Evolutionary conservation across 2,113 vertebrate species (phyloP).

Genomic region (Pterocles orientalis): DNA sequence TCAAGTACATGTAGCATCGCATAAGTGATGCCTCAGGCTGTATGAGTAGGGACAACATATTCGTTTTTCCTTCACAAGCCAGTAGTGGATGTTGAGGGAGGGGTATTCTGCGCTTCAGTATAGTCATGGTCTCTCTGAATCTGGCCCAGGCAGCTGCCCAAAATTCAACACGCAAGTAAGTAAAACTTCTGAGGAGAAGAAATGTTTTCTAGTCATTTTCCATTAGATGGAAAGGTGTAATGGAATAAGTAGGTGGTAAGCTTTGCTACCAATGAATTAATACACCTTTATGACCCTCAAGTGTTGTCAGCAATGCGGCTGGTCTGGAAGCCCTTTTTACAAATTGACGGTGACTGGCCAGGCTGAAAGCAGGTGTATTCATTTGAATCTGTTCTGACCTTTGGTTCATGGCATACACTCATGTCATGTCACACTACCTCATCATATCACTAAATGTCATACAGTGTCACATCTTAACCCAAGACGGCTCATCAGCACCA

Average conservation of each 20-base stretch:
- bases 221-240: neutral
- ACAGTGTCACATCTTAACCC: neutral
- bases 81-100: rapidly evolving
- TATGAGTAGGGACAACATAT: neutral
- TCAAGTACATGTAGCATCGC: neutral
- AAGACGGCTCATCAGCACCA: neutral
- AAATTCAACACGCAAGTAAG: neutral
- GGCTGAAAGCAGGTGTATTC: slow-evolving; percentile 19
- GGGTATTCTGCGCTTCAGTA: neutral
- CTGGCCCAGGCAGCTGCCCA: neutral
- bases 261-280: slow-evolving; percentile 6
- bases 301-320: neutral
- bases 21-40: neutral
- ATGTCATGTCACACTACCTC: slow-evolving; percentile 20
- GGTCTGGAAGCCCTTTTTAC: neutral
- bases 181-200: neutral
- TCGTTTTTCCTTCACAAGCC: neutral
- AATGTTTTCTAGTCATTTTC: neutral
- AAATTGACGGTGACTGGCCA: slow-evolving; percentile 13
- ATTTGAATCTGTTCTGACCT: slow-evolving; percentile 5
- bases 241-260: neutral
- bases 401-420: neutral
- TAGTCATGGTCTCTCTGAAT: neutral
- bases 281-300: neutral
- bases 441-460: slow-evolving; percentile 7